Base-by-base conservation (phyloP, 2,888 invertebrate species). In the Metopia argyrocephala region DNA sequence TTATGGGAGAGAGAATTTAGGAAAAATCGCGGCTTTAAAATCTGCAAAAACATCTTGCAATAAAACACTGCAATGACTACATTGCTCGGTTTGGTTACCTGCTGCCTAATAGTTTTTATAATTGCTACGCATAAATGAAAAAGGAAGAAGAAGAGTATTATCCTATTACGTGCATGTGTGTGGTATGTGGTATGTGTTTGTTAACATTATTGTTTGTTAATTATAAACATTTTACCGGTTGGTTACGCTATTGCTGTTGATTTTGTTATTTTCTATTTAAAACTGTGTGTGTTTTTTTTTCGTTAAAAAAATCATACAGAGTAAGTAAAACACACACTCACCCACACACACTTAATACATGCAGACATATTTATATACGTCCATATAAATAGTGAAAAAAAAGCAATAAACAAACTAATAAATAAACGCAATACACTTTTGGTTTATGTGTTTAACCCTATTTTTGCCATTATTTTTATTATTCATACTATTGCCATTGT, bases 221-320 rank as follows among this genome's bases (percentile, higher is more conserved):
- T 79, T 76, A 76, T 76, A 79, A 79, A 76, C 61, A 79, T 66
- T 79, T 71, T 70, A 79, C 70, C 70, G 61, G 75, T 66, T 75
- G 69, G 27, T 65, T 69, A 20, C 57, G 48, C 38, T 38, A 38
- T 68, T 57, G 38, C 50, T 74, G n/a, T 68, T 48, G 27, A 2
- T 64, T 48, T 23, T 48, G 45, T 15, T 38, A 3, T 20, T 15
- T 15, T 45, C 23, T 9, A 6, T 48, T 62, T 62, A n/a, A n/a
- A n/a, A n/a, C n/a, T 62, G 23, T 27, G 25, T 38, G 12, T 38
- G 15, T 15, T 38, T 38, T 15, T 15, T 12, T 12, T 15, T 0
- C 15, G 12, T 38, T n/a, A n/a, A n/a, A n/a, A n/a, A n/a, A n/a
- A n/a, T n/a, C n/a, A n/a, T n/a, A n/a, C n/a, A n/a, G n/a, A n/a